A percentile compares a stretch with the other conserved stretches of the same genome.
Conservation (phyloP, 2,797 vertebrate genomes). For the Pyrocephalus nanus region DNA sequence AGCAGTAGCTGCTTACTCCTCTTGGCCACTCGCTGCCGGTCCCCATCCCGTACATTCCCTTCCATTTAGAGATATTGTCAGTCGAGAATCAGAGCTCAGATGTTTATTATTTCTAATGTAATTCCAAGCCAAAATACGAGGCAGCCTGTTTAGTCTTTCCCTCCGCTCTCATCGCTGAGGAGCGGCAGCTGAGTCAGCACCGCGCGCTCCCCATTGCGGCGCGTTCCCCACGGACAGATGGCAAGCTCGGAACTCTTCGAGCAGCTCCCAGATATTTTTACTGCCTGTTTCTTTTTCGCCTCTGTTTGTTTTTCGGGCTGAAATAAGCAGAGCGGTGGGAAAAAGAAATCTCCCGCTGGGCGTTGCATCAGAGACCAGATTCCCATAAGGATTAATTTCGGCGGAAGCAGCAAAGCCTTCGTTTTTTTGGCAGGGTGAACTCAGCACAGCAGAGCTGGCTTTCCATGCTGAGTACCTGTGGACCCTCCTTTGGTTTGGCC, state of each 20-base stretch:
- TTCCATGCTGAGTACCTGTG: not conserved
- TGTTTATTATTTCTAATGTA: conserved; percentile 42
- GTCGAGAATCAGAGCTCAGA: conserved; percentile 3
- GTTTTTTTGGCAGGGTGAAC: not conserved
- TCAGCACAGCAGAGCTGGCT: not conserved
- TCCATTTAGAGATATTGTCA: conserved; percentile 39
- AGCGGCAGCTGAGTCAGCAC: conserved; percentile 39
- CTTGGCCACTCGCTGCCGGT: not conserved
- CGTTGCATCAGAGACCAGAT: not conserved
- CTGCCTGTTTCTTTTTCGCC: not conserved
- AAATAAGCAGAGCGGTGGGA: conserved; percentile 30
- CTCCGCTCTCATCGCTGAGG: not conserved
- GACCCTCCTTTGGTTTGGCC: not conserved
- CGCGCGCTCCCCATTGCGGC: not conserved
- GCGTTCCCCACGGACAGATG: not conserved
- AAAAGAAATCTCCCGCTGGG: conserved; percentile 25
- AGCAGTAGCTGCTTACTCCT: not conserved
- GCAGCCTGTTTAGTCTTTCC: conserved; percentile 23
- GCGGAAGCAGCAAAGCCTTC: conserved; percentile 2
- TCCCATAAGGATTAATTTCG: conserved; percentile 42
- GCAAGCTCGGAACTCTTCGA: conserved; percentile 11
- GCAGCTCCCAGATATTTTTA: conserved; percentile 37
- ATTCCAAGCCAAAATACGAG: conserved; percentile 17
- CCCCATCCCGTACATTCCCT: conserved; percentile 41
- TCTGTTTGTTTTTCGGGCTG: conserved; percentile 38